Percentiles rank a stretch among this genome's conserved stretches.
These are phyloP conservation scores for Pyrocoelia pectoralis DNA, from an alignment of 2,888 invertebrate genomes.

Conservation along the genomic window DNA sequence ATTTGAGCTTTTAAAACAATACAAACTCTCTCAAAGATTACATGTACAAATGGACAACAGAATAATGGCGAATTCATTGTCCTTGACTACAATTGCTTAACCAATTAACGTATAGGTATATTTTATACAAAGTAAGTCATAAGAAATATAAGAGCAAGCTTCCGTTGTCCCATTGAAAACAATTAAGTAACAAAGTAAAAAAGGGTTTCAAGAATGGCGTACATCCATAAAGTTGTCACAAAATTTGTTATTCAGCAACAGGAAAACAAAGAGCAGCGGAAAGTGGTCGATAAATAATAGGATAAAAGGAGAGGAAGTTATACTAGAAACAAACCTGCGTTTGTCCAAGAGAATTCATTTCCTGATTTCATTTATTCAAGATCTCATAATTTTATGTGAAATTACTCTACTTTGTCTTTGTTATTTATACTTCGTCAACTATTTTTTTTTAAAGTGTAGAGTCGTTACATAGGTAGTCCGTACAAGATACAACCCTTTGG, in stretches of 20 bases:
- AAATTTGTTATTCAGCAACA: constrained; percentile 32
- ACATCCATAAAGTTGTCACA: constrained; percentile 26
- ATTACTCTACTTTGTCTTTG: constrained; percentile 57
- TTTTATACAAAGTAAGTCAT: background rate
- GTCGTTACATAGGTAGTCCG: background rate
- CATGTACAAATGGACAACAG: too few relatives aligned
- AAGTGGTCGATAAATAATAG: constrained; percentile 58
- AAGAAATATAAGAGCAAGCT: background rate
- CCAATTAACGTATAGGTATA: too few relatives aligned
- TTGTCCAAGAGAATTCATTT: constrained; percentile 59
- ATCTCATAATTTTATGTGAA: constrained; percentile 53
- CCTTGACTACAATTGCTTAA: too few relatives aligned
- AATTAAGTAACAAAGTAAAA: constrained; percentile 14
- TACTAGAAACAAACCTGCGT: constrained; percentile 54
- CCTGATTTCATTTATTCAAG: constrained; percentile 60
- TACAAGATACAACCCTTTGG: constrained; percentile 14
- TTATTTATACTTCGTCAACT: constrained; percentile 29
- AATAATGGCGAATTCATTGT: too few relatives aligned
- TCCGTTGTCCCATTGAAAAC: too few relatives aligned
- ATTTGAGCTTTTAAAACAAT: too few relatives aligned
- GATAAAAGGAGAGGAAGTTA: constrained; percentile 58
- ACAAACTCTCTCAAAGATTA: too few relatives aligned
- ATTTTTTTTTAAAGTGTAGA: constrained; percentile 9
- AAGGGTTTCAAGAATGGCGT: constrained; percentile 20
- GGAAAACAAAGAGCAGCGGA: constrained; percentile 48